These are phyloP conservation scores for Uropsilus gracilis DNA, from an alignment of 2,113 vertebrate genomes.

Conservation along the genomic window DNA sequence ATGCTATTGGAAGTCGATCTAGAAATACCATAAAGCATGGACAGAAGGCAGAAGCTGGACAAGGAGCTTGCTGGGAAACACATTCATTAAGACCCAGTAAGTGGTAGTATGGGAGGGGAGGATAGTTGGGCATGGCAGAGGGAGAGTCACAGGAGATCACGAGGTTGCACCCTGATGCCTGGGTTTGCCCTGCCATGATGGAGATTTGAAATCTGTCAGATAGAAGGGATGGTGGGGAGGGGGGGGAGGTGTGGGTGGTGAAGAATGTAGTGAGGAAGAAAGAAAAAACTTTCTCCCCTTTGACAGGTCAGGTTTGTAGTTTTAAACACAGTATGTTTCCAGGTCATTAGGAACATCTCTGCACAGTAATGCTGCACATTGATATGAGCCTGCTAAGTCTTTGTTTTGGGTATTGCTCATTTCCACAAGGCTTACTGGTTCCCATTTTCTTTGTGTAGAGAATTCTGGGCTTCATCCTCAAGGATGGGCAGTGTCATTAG, in stretches of 20 bases:
- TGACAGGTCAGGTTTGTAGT: neutral
- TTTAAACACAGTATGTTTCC: no score
- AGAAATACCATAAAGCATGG: neutral
- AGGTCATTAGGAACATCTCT: no score
- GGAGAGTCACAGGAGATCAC: neutral
- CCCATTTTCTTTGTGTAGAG: slow-evolving; percentile 25
- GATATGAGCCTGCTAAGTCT: neutral
- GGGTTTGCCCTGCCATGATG: neutral
- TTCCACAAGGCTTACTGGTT: slow-evolving; percentile 15
- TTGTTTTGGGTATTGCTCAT: neutral
- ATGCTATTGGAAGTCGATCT: neutral
- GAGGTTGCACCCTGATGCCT: no score
- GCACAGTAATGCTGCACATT: neutral
- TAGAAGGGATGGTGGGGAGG: fast-evolving
- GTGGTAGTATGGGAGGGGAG: neutral
- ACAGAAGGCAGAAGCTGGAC: neutral
- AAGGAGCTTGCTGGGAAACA: neutral
- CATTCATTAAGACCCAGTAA: neutral
- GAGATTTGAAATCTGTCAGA: neutral
- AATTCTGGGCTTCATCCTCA: neutral
- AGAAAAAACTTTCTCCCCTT: neutral
- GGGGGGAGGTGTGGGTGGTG: neutral
- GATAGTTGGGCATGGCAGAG: neutral
- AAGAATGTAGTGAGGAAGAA: neutral
- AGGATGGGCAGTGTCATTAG: neutral